A percentile compares a stretch with the other conserved stretches of the same genome.
These are phyloP conservation scores for Corythaeola cristata DNA, from an alignment of 2,113 vertebrate species.

Conservation along the genomic window DNA sequence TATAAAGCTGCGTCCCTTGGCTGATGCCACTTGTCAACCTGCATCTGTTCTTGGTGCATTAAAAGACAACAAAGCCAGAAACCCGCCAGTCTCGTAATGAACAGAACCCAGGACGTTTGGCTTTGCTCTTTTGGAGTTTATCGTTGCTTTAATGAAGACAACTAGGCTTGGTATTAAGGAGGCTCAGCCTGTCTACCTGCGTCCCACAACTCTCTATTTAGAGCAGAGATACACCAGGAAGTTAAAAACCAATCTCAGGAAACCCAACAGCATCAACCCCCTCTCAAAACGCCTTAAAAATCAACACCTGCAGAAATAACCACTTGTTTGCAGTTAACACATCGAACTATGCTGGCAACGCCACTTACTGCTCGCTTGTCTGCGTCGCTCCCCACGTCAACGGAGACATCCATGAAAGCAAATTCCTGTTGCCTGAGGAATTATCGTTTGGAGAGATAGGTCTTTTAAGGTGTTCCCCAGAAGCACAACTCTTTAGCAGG, in stretches of 20 bases:
- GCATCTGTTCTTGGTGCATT: constrained; percentile 46
- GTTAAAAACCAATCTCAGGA: neutral
- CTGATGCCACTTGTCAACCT: constrained; percentile 51
- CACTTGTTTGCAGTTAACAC: neutral
- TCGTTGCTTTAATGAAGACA: neutral
- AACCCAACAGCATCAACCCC: neutral
- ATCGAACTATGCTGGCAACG: neutral
- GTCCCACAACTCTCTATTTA: neutral
- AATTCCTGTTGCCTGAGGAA: neutral
- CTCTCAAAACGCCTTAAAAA: neutral
- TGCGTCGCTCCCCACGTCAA: neutral
- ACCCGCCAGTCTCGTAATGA: neutral
- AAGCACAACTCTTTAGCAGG: neutral
- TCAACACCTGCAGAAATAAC: neutral
- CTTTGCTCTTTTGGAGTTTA: neutral
- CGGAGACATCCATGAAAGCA: neutral
- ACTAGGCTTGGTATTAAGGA: neutral
- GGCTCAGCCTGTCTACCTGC: neutral
- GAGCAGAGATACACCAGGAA: neutral
- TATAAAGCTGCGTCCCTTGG: constrained; percentile 38
- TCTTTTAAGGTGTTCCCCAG: neutral
- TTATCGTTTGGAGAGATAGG: neutral
- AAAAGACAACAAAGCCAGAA: constrained; percentile 41
- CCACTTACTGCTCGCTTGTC: neutral
- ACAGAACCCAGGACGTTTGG: neutral